Evolutionary conservation across 2,113 vertebrate genomes (phyloP).

Genomic region (Acanthochromis polyacanthus): DNA sequence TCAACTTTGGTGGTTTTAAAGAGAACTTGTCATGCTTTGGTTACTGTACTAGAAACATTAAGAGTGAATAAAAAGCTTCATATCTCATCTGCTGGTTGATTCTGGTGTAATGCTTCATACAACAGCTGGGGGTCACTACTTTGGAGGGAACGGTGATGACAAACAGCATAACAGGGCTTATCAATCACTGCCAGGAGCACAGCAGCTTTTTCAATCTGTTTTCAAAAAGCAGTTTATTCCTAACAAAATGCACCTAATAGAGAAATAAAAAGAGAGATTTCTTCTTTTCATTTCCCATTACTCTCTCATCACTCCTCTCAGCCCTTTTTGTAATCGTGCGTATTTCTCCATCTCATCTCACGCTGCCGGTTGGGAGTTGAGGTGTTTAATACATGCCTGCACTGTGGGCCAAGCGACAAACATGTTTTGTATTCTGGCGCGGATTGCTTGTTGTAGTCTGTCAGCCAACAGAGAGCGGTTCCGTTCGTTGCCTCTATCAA

Average conservation of each 20-base stretch:
- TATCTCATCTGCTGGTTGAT: slow-evolving; percentile 1
- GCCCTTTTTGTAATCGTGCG: background rate
- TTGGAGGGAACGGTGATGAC: slow-evolving; percentile 1
- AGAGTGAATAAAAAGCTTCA: slow-evolving; percentile 10
- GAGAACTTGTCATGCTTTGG: background rate
- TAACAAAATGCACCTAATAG: slow-evolving; percentile 23
- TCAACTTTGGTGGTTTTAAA: background rate
- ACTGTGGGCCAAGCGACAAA: slow-evolving; percentile 7
- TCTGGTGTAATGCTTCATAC: background rate
- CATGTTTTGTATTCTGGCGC: slow-evolving; percentile 15
- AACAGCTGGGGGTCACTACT: slow-evolving; percentile 20
- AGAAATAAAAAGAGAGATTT: background rate
- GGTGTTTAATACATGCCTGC: slow-evolving; percentile 36
- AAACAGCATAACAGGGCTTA: slow-evolving; percentile 1
- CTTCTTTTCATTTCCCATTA: background rate
- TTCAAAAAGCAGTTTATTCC: slow-evolving; percentile 14
- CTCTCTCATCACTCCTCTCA: slow-evolving; percentile 7
- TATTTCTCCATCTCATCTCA: slow-evolving; percentile 24
- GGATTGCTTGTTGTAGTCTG: background rate
- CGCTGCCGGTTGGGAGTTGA: slow-evolving; percentile 26
- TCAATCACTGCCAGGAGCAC: slow-evolving; percentile 20
- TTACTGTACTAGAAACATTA: background rate
- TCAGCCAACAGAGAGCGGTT: slow-evolving; percentile 45
- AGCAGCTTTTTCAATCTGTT: slow-evolving; percentile 11
- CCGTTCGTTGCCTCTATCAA: slow-evolving; percentile 31